A percentile compares a stretch with the other conserved stretches of the same genome.
phyloP scores from a whole-genome alignment of 2,113 vertebrate genomes.

The Dascyllus trimaculatus region DNA sequence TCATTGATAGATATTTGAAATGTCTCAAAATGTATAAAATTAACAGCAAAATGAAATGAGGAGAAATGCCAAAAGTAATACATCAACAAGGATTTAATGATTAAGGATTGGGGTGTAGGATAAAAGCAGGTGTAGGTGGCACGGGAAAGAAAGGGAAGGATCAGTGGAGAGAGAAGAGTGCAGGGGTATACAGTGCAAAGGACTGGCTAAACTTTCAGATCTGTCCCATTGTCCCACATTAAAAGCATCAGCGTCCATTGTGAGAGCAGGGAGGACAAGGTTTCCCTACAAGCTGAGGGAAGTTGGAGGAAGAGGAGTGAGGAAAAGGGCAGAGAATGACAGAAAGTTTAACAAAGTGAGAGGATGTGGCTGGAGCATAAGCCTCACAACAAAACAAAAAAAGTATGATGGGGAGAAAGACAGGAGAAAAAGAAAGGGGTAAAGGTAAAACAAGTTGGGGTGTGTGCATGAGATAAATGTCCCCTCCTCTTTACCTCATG shows the following conservation, averaged over 20 bases:
- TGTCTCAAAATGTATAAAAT: background rate
- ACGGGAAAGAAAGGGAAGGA: slow-evolving; percentile 28
- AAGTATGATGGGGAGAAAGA: slow-evolving; percentile 12
- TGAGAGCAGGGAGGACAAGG: slow-evolving; percentile 79
- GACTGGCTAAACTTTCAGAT: slow-evolving; percentile 82
- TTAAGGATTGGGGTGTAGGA: background rate
- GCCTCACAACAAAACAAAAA: slow-evolving; percentile 15
- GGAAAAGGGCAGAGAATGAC: background rate
- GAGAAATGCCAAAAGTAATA: background rate
- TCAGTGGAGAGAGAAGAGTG: slow-evolving; percentile 72
- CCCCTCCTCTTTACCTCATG: slow-evolving; percentile 65
- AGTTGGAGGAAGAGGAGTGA: slow-evolving; percentile 21
- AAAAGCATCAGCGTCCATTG: slow-evolving; percentile 88
- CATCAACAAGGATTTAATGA: background rate
- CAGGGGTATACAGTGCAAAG: slow-evolving; percentile 57
- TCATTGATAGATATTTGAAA: too few species aligned
- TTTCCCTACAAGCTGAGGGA: slow-evolving; percentile 65
- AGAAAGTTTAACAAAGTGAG: slow-evolving; percentile 28
- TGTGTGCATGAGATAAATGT: slow-evolving; percentile 60
- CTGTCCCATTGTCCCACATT: slow-evolving; percentile 85
- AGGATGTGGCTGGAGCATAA: slow-evolving; percentile 7
- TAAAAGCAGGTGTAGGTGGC: slow-evolving; percentile 22
- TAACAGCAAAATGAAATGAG: background rate
- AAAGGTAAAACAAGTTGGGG: slow-evolving; percentile 61
- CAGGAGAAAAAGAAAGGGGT: slow-evolving; percentile 24